Conservation (phyloP, 1,140 invertebrate species). For the Tetramorium simillimum region DNA sequence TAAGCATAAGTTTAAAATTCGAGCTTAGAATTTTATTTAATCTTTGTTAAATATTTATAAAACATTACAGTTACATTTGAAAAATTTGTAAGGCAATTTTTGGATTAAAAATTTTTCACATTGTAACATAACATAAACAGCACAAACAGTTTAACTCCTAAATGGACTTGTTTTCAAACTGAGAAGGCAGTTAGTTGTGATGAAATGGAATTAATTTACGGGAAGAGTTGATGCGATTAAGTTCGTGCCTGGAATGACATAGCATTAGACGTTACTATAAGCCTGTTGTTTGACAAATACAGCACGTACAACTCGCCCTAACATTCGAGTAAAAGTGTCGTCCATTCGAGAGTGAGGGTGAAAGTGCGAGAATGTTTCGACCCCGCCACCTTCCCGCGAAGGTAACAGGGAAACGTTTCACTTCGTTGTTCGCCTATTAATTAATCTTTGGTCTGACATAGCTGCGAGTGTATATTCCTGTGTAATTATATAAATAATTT, state of each 20-base stretch:
- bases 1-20: neutral
- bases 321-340: slow-evolving; percentile 36
- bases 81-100: neutral
- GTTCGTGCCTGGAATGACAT: slow-evolving; percentile 2
- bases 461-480: neutral
- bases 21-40: neutral
- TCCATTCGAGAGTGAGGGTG: slow-evolving; percentile 55
- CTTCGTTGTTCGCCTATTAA: slow-evolving; percentile 21
- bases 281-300: slow-evolving; percentile 7
- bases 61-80: neutral
- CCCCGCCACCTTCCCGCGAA: slow-evolving; percentile 2
- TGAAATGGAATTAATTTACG: slow-evolving; percentile 13
- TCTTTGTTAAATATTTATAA: slow-evolving; percentile 1
- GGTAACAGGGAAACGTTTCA: slow-evolving; percentile 27
- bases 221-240: slow-evolving; percentile 10
- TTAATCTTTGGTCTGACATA: neutral
- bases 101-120: neutral
- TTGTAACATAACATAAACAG: neutral
- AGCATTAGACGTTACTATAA: slow-evolving; percentile 12
- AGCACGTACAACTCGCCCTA: slow-evolving; percentile 1
- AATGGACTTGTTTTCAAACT: neutral
- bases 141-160: neutral
- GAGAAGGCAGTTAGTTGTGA: neutral
- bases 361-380: slow-evolving; percentile 52
- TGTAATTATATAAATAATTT: neutral